Percentiles rank a stretch among this genome's conserved stretches.
Evolutionary conservation across 2,888 invertebrate species (phyloP).

Genomic region (Drosophila paucipuncta): DNA sequence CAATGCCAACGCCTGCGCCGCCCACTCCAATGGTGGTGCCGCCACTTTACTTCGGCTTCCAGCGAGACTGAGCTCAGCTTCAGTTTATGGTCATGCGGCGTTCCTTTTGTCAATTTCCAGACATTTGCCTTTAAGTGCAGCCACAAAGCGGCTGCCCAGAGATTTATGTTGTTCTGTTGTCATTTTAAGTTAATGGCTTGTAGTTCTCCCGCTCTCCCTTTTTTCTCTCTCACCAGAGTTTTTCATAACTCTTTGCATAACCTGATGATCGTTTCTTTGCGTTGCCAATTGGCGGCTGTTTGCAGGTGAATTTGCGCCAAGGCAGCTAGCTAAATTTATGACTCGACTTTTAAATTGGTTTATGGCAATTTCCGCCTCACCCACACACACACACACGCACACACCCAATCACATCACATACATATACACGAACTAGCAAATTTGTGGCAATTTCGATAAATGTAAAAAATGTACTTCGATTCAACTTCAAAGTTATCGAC

Average conservation of each 20-base stretch:
- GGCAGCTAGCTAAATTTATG: constrained; percentile 65
- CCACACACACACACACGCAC: constrained; percentile 24
- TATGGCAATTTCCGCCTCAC: constrained; percentile 62
- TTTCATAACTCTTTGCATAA: constrained; percentile 66
- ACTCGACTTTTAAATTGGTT: constrained; percentile 69
- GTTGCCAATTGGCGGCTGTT: constrained; percentile 42
- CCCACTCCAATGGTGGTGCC: constrained; percentile 38
- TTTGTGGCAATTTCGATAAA: constrained; percentile 1
- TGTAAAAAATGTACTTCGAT: neutral
- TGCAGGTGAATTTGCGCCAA: constrained; percentile 66
- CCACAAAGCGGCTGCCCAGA: constrained; percentile 56
- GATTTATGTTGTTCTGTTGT: constrained; percentile 82
- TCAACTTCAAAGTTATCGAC: constrained; percentile 25
- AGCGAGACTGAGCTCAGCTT: constrained; percentile 12
- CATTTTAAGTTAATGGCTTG: constrained; percentile 83
- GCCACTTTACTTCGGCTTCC: constrained; percentile 19
- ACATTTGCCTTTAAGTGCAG: constrained; percentile 69
- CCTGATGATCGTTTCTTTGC: constrained; percentile 48
- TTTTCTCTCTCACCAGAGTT: constrained; percentile 15
- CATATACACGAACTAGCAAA: neutral
- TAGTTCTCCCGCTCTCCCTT: constrained; percentile 53
- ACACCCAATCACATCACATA: neutral
- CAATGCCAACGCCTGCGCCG: constrained; percentile 66
- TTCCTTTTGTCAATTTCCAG: constrained; percentile 72
- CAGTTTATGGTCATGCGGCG: constrained; percentile 53